Percentiles rank a stretch among this genome's conserved stretches.
Conservation (phyloP, 2,113 vertebrate genomes). For the Istiophorus platypterus region DNA sequence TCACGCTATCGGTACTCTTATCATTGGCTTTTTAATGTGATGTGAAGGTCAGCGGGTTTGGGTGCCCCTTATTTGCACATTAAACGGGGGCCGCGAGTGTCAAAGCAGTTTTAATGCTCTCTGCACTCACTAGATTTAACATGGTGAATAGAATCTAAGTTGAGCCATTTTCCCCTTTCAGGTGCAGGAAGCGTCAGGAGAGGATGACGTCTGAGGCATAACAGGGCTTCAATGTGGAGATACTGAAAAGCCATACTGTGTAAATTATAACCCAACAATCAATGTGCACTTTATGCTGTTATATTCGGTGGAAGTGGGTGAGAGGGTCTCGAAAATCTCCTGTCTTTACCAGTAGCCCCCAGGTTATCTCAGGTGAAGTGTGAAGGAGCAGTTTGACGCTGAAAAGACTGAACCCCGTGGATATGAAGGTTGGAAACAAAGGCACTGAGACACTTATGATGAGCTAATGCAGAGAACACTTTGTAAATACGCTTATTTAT, state of each 20-base stretch:
- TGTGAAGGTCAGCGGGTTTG: background rate
- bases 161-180: constrained; percentile 40
- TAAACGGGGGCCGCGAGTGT: background rate
- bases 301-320: background rate
- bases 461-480: background rate
- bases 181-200: constrained; percentile 45
- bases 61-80: background rate
- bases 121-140: background rate
- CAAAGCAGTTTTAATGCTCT: background rate
- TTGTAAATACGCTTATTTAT: constrained; percentile 49
- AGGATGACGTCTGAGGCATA: constrained; percentile 66
- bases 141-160: constrained; percentile 2
- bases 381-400: background rate
- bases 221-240: background rate
- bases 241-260: background rate
- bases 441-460: background rate
- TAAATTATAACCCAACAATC: background rate
- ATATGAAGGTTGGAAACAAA: background rate
- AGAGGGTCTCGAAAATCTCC: background rate
- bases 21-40: background rate
- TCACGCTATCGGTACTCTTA: background rate
- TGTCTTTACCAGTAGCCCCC: background rate
- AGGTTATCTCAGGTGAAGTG: background rate
- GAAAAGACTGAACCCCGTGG: background rate
- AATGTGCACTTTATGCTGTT: constrained; percentile 32